Base-by-base conservation (phyloP, 1,140 invertebrate genomes). In the Saccostrea glomerata region DNA sequence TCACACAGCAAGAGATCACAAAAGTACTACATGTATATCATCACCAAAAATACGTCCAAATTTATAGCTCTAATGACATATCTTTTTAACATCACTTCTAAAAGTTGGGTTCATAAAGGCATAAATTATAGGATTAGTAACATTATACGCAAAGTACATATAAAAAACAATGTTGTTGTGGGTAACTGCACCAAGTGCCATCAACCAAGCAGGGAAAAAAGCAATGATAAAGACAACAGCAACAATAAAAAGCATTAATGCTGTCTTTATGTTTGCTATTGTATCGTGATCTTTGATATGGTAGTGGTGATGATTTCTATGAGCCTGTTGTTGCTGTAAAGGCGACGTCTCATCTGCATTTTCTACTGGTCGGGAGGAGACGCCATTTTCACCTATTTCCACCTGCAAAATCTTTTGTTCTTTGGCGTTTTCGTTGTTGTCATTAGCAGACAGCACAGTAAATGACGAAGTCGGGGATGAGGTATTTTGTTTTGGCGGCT, bases 61-160 rank as follows among this genome's bases (percentile, higher is more conserved):
- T 25, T 36, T 12, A 36, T 11, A 4, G 23, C 23, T 13, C 25
- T 77, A 77, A 30, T 77, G 70, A 77, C 82, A 84, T 85, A 94
- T 89, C 86, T 92, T 91, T 58, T 89, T 87, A 0, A 93, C 66
- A 58, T 94, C 93, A 54, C 93, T 90, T 82, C 93, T 86, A 86
- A 94, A 94, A 12, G 92, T 92, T 25, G 90, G 89, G 87, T 94
- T 94, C 93, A 94, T 94, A 87, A 94, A 94, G 23, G 93, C 93
- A 86, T 94, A 94, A 54, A 94, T 94, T 55, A 94, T 88, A 5
- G 94, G 94, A 87, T 94, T 94, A 1, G 92, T 92, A 4, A 93
- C 92, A 82, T 94, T 93, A 88, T 94, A 93, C 6, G 93, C 86
- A 90, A 93, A 94, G 83, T 93, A 94, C 30, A 92, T 91, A 82